Base-by-base conservation (phyloP, 2,113 vertebrate species). In the Hystrix brachyura region DNA sequence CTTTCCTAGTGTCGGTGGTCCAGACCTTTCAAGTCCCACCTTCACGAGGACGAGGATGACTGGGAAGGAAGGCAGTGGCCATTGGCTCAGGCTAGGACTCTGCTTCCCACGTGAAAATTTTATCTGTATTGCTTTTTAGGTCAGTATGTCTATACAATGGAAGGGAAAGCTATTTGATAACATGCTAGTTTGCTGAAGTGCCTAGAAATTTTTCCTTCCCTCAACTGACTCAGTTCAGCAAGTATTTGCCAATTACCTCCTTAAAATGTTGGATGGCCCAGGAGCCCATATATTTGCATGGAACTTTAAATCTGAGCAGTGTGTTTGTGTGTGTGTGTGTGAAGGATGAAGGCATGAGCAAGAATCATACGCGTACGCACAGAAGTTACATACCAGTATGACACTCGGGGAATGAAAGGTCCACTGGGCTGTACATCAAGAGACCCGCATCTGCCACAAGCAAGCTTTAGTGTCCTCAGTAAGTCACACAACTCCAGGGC, bases 101-200 rank as follows among this genome's bases (percentile, higher is more conserved):
- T 25, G 74, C 62, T 72, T 87, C 17, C 43, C 53, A 57, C 38
- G n/a, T 57, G 21, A 90, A 95, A 96, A 95, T 69, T 65, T 43
- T 91, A 80, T 59, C 53, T 1, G 0, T 51, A 76, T 91, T 89
- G 85, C 53, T 96, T 95, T 96, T 96, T n/a, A 92, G 78, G 67
- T 96, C 87, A 76, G 60, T 55, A 91, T 46, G 29, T 92, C 67
- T 74, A 23, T 60, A 34, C 91, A 92, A 86, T 0, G 53, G 79
- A 79, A 94, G 17, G 32, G 43, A 51, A 72, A 32, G 15, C 29
- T 84, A 34, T 38, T 93, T 67, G 94, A 67, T 21, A 38, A 74
- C 83, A 76, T n/a, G 3, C 51, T 89, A 87, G 67, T 80, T 67
- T 87, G 19, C 74, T 95, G 80, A 90, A 14, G n/a, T 15, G 14